Base-by-base conservation (phyloP, 2,113 vertebrate species). In the Struthidea cinerea region DNA sequence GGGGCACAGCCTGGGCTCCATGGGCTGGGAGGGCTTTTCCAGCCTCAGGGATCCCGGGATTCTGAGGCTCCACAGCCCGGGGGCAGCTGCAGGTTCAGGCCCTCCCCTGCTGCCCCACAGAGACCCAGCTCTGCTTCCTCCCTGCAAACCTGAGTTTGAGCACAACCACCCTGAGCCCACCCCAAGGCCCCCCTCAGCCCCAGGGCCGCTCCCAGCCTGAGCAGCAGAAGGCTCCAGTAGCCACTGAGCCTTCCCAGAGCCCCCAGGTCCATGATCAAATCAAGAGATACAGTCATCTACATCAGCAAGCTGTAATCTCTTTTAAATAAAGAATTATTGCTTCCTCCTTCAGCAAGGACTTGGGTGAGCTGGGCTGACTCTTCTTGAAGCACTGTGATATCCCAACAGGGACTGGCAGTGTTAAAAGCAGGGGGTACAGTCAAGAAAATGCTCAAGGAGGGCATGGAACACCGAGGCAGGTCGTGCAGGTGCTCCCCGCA, bases 251-350 rank as follows among this genome's bases (percentile, higher is more conserved):
- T 67, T 90, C 77, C 23, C 91, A 75, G 74, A 83, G 90, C 81
- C 50, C 9, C 88, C 67, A 67, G 68, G 60, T 30, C 32, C 56
- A 3, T 83, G 84, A 91, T 89, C 94, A 91, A 61, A 90, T 93
- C 69, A 89, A 78, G 96, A 87, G 90, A 60, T 53, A 8, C 32
- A 3, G 82, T 39, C 86, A 78, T 94, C 61, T 79, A 55, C 82
- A 71, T n/a, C 85, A 60, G 70, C 18, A 27, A 47, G 70, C 64
- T 87, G 28, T 89, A 81, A 93, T 88, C 92, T 85, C 94, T 78
- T 89, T 84, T 91, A 96, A 96, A 96, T 80, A 96, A 89, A 89
- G 85, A 94, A 71, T 83, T 80, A 94, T 93, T 93, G 82, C 92
- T 95, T 91, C 92, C 92, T 95, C 90, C 79, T 92, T 88, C 91